These are phyloP conservation scores for Setophaga petechia DNA, from an alignment of 2,113 vertebrate species.

Conservation along the genomic window DNA sequence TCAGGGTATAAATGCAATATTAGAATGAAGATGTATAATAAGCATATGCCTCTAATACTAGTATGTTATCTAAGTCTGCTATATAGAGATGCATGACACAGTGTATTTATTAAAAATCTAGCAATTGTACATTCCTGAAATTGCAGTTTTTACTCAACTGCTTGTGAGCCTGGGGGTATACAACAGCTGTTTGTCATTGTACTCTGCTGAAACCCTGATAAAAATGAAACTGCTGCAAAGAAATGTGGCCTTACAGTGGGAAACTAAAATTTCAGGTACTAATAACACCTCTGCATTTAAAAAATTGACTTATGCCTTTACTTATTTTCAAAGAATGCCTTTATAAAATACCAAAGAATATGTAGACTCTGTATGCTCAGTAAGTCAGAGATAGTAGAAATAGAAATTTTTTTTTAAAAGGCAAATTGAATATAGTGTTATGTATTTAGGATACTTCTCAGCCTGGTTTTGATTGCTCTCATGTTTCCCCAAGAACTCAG, in stretches of 20 bases:
- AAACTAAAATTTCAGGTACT: slow-evolving; percentile 40
- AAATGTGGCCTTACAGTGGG: neutral
- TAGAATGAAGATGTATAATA: neutral
- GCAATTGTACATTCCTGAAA: neutral
- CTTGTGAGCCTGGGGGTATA: slow-evolving; percentile 9
- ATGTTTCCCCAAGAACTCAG: neutral
- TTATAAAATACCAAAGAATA: neutral
- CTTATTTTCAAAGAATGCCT: slow-evolving; percentile 17
- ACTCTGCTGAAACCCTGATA: slow-evolving; percentile 48
- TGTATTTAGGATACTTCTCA: neutral
- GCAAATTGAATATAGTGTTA: neutral
- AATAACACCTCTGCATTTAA: slow-evolving; percentile 20
- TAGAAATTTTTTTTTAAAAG: neutral
- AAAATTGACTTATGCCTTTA: slow-evolving; percentile 43
- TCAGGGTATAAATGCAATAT: slow-evolving; percentile 1
- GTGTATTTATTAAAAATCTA: slow-evolving; percentile 33
- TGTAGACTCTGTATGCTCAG: neutral
- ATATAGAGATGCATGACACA: neutral
- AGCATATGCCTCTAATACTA: neutral
- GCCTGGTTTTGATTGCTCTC: neutral
- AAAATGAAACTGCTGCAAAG: slow-evolving; percentile 45
- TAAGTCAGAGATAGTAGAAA: neutral
- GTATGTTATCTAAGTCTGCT: neutral
- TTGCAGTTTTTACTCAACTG: slow-evolving; percentile 19
- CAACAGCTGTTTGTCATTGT: slow-evolving; percentile 24